Base-by-base conservation (phyloP, 2,113 vertebrate species). In the Oryzias curvinotus region DNA sequence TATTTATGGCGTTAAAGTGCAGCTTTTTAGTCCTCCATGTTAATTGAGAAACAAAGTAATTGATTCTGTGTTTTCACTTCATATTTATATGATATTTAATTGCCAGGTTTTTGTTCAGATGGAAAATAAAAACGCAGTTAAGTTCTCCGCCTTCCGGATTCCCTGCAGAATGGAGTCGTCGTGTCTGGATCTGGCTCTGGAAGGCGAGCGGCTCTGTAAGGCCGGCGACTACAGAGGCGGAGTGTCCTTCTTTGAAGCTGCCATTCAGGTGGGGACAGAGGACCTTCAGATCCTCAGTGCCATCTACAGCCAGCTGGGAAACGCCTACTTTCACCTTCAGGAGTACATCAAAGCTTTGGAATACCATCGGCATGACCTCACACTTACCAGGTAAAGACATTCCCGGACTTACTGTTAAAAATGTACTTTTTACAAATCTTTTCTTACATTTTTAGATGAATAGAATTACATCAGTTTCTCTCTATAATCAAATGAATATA, bases 231-330 rank as follows among this genome's bases (percentile, higher is more conserved):
- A 97, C 64, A 81, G 88, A 0, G 94, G 92, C 0, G 96, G 96
- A 0, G 96, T 97, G 13, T 97, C 96, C 0, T 97, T 95, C 87
- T 98, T 99, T 58, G 96, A 99, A 82, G 95, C 96, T 0, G 97
- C 97, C 51, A 95, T 99, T 70, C 95, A 98, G 79, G 95, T 98
- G 21, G 97, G 97, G 82, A 99, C 97, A 0, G 96, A 98, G 84
- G 97, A 99, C 87, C 87, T 98, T 16, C 95, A 96, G 46, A 98
- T 96, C 13, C 93, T 98, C 44, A 98, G 96, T 3, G 97, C 97
- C 71, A 99, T 98, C 91, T 99, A 99, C 86, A 98, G 97, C 86
- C 97, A 99, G 85, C 84, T 99, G 73, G 97, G 97, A 77, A 98
- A 98, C 48, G 97, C 97, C 48, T 98, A 99, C 84, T 98, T 98